A percentile compares a stretch with the other conserved stretches of the same genome.
phyloP scores from a whole-genome alignment of 2,113 vertebrate genomes.

The Terrapene triunguis region DNA sequence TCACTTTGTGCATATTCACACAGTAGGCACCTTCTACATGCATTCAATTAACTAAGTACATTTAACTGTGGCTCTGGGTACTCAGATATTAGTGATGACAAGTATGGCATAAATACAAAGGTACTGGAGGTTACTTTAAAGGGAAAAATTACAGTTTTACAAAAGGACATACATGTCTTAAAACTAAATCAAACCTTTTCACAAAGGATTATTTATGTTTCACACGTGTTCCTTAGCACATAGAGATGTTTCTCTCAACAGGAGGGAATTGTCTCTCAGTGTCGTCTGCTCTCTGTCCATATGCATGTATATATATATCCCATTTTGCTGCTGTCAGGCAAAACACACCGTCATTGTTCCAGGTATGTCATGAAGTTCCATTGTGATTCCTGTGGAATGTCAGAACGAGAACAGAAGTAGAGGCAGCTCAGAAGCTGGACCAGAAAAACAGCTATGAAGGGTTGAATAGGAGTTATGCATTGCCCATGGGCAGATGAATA shows the following conservation, averaged over 20 bases:
- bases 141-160: background rate
- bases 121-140: background rate
- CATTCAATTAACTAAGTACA: background rate
- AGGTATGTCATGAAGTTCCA: background rate
- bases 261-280: background rate
- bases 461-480: background rate
- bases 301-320: background rate
- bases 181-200: background rate
- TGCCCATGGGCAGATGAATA: background rate
- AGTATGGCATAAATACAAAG: background rate
- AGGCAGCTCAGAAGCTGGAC: background rate
- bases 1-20: background rate
- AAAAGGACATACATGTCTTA: background rate
- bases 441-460: background rate
- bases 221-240: background rate
- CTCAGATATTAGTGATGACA: background rate
- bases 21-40: background rate
- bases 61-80: background rate
- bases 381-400: background rate
- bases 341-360: background rate
- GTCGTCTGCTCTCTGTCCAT: background rate
- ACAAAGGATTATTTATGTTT: background rate
- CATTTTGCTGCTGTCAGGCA: background rate
- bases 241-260: background rate
- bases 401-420: background rate